Conservation (phyloP, 2,797 vertebrate species). For the Loriculus beryllinus region DNA sequence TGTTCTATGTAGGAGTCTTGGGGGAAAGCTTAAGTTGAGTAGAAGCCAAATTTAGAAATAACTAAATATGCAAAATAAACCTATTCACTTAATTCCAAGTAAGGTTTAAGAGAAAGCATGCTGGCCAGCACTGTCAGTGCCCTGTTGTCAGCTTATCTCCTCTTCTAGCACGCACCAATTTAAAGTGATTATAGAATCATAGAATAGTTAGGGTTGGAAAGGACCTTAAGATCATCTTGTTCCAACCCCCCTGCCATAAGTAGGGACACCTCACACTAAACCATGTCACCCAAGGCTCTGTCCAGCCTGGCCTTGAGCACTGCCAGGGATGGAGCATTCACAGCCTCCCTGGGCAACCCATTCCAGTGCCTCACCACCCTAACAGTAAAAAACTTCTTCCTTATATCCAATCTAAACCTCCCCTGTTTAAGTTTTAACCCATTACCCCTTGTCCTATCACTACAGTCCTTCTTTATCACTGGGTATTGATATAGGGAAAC, state of each 20-base stretch:
- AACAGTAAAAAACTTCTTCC: no score
- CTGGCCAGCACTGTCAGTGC: background rate
- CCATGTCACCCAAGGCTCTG: no score
- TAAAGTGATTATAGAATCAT: background rate
- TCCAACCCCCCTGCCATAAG: no score
- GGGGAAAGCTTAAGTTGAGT: background rate
- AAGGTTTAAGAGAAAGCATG: background rate
- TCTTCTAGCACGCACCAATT: background rate
- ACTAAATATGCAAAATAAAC: background rate
- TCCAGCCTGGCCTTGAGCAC: no score
- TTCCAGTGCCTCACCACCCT: no score
- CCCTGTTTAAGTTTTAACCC: no score
- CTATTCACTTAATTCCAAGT: background rate
- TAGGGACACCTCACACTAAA: no score
- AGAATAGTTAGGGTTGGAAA: background rate
- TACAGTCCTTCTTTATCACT: background rate
- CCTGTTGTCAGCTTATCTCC: background rate
- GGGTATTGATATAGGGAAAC: background rate
- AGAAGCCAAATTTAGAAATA: background rate
- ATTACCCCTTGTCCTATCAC: no score
- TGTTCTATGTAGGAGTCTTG: background rate
- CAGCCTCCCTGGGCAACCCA: no score
- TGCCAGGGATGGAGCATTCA: no score
- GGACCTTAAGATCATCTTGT: no score
- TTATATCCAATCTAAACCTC: no score